Evolutionary conservation across 2,113 vertebrate genomes (phyloP).

Genomic region (Phoenicopterus ruber): DNA sequence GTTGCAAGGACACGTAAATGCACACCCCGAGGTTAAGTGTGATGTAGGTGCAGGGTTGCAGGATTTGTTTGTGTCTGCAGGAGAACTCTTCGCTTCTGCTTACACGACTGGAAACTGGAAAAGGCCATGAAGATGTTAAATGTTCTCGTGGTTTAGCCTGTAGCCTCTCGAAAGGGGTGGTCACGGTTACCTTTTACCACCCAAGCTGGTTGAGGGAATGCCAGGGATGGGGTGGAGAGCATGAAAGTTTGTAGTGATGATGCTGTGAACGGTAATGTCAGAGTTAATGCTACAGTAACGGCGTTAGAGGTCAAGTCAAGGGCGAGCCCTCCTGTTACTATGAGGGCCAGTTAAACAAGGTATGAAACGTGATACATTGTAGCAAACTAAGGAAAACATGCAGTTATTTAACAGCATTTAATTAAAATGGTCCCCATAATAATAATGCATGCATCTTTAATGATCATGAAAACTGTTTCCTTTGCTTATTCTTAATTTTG

Average conservation of each 20-base stretch:
- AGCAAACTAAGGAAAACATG: neutral
- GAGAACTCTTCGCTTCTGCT: neutral
- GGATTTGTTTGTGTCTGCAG: neutral
- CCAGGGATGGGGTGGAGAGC: neutral
- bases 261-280: neutral
- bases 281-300: neutral
- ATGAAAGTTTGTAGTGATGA: neutral
- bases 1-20: neutral
- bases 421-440: constrained; percentile 41
- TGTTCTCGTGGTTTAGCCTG: neutral
- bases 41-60: neutral
- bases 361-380: neutral
- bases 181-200: accelerated
- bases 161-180: neutral
- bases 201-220: neutral
- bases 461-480: neutral
- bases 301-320: too few relatives aligned
- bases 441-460: constrained; percentile 45
- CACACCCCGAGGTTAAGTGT: accelerated
- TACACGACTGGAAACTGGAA: neutral
- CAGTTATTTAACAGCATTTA: constrained; percentile 19
- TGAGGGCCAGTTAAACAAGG: neutral
- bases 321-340: accelerated
- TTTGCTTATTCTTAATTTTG: constrained; percentile 17
- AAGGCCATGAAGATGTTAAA: neutral